A percentile compares a stretch with the other conserved stretches of the same genome.
phyloP scores from a whole-genome alignment of 1,140 invertebrate species.

The Bilobella aurantiaca region DNA sequence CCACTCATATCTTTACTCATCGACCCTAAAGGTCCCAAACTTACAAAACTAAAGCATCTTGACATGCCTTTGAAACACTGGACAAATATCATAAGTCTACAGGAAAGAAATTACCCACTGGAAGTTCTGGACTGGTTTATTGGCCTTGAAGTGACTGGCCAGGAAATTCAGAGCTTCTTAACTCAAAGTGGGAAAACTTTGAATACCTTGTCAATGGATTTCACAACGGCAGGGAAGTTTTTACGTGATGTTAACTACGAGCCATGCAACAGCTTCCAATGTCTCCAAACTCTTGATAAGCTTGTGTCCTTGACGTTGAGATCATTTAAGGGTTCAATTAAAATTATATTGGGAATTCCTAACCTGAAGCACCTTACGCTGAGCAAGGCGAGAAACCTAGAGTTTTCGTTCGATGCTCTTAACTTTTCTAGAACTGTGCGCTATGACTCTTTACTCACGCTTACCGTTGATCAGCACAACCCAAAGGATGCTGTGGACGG shows the following conservation, averaged over 20 bases:
- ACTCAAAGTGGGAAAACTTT: neutral
- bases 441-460: neutral
- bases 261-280: neutral
- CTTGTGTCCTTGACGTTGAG: neutral
- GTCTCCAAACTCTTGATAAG: neutral
- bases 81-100: neutral
- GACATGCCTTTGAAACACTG: neutral
- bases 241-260: neutral
- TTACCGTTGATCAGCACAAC: neutral
- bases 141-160: neutral
- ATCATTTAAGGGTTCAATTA: neutral
- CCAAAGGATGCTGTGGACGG: neutral
- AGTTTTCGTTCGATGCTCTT: neutral
- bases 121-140: neutral
- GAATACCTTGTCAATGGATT: neutral
- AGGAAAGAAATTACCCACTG: neutral
- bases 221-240: neutral
- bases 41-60: neutral
- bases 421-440: neutral
- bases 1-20: neutral
- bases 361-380: neutral
- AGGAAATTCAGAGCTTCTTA: neutral
- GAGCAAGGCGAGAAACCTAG: neutral
- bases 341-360: neutral
- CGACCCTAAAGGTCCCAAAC: neutral